Evolutionary conservation across 2,113 vertebrate species (phyloP).

Genomic region (Daphoenositta chrysoptera): DNA sequence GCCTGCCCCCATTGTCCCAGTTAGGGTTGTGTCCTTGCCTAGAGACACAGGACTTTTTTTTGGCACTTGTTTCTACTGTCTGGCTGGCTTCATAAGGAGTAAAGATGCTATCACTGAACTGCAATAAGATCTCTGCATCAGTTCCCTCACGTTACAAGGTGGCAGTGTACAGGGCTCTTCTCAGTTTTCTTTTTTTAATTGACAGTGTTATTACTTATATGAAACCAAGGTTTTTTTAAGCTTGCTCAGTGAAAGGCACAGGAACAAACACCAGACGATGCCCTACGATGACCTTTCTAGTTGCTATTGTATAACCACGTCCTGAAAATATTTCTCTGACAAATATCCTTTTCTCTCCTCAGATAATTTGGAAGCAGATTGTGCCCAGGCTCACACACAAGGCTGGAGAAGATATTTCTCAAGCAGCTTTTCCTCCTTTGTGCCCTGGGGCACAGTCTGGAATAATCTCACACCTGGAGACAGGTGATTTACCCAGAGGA

Average conservation of each 20-base stretch:
- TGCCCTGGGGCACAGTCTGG: neutral
- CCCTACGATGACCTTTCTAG: neutral
- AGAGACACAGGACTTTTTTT: neutral
- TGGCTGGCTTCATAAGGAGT: neutral
- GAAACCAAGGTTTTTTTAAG: neutral
- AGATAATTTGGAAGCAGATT: neutral
- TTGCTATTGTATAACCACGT: neutral
- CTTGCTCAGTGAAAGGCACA: neutral
- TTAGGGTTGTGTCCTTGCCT: slow-evolving; percentile 6
- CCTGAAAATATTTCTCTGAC: neutral
- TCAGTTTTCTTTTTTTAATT: slow-evolving; percentile 31
- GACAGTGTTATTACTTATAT: slow-evolving; percentile 1
- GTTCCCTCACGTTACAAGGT: neutral
- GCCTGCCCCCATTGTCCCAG: neutral
- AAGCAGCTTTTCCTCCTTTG: neutral
- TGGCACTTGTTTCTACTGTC: neutral
- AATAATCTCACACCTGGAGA: neutral
- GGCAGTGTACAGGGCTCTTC: neutral
- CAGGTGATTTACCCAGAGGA: neutral
- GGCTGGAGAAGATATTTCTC: neutral
- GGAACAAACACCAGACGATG: neutral
- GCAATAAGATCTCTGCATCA: slow-evolving; percentile 15
- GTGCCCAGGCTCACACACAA: neutral
- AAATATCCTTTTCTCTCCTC: slow-evolving; percentile 7
- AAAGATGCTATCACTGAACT: neutral